Percentiles rank a stretch among this genome's conserved stretches.
Conservation (phyloP, 2,888 invertebrate genomes). For the Criorhina ranunculi region DNA sequence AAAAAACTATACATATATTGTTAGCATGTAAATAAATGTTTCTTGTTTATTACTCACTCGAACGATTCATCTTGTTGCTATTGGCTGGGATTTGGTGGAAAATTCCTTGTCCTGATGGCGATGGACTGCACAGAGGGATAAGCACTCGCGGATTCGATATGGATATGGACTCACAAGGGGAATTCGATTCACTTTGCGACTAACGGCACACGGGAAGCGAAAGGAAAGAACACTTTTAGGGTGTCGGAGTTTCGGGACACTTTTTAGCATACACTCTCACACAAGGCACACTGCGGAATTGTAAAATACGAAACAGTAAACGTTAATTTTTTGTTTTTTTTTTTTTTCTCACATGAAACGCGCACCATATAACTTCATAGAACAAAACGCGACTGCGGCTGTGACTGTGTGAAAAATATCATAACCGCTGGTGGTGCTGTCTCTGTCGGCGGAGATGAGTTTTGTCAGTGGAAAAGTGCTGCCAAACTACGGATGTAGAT, state of each 20-base stretch:
- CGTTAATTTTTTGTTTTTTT: slow-evolving; percentile 32
- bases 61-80: slow-evolving; percentile 65
- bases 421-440: slow-evolving; percentile 39
- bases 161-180: not conserved
- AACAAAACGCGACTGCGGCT: slow-evolving; percentile 64
- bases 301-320: slow-evolving; percentile 44
- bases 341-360: slow-evolving; percentile 46
- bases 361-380: slow-evolving; percentile 60
- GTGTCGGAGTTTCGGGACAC: not conserved
- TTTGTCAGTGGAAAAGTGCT: slow-evolving; percentile 54
- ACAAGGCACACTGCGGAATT: slow-evolving; percentile 53
- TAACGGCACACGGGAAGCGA: slow-evolving; percentile 3
- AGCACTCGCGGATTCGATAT: not conserved
- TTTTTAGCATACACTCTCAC: slow-evolving; percentile 49
- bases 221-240: slow-evolving; percentile 31
- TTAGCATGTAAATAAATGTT: slow-evolving; percentile 12
- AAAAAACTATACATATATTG: slow-evolving; percentile 5
- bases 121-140: not conserved
- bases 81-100: not conserved
- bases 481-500: not conserved
- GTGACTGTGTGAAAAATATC: slow-evolving; percentile 31
- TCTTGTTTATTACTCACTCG: slow-evolving; percentile 66
- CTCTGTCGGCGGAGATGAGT: slow-evolving; percentile 39
- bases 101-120: slow-evolving; percentile 10
- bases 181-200: slow-evolving; percentile 5